phyloP scores from a whole-genome alignment of 2,888 invertebrate species.

The Trilocha varians region DNA sequence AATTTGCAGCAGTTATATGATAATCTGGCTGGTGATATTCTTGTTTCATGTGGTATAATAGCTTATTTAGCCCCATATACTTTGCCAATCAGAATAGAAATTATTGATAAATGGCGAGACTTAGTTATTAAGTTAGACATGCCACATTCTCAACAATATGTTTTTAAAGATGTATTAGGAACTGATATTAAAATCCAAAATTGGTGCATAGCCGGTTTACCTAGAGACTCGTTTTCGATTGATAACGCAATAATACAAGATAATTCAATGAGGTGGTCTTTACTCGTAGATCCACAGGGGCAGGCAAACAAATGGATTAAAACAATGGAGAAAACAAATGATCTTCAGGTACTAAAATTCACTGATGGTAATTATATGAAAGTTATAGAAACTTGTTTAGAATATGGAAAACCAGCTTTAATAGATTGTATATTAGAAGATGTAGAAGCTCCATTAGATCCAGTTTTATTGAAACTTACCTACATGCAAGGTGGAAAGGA shows the following conservation, averaged over 20 bases:
- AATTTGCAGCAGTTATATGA: slow-evolving; percentile 83
- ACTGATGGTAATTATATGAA: slow-evolving; percentile 84
- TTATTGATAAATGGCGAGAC: slow-evolving; percentile 81
- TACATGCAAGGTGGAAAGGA: slow-evolving; percentile 82
- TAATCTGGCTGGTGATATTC: slow-evolving; percentile 89
- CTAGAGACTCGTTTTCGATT: slow-evolving; percentile 85
- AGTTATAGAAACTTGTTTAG: slow-evolving; percentile 81
- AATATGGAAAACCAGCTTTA: slow-evolving; percentile 83
- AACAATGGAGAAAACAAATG: slow-evolving; percentile 83
- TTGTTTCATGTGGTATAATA: slow-evolving; percentile 90
- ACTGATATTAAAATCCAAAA: slow-evolving; percentile 89
- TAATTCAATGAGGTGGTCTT: slow-evolving; percentile 83
- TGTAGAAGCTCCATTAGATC: slow-evolving; percentile 84
- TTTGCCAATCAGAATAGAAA: slow-evolving; percentile 74
- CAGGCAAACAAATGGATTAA: slow-evolving; percentile 91
- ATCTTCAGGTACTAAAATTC: slow-evolving; percentile 80
- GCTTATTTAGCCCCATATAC: slow-evolving; percentile 93
- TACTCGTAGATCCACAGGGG: slow-evolving; percentile 88
- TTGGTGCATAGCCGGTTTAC: slow-evolving; percentile 88
- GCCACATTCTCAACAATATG: slow-evolving; percentile 83
- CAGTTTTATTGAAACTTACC: slow-evolving; percentile 81
- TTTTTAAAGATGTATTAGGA: slow-evolving; percentile 83
- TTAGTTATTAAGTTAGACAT: slow-evolving; percentile 79
- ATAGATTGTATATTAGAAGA: slow-evolving; percentile 86
- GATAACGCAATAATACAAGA: slow-evolving; percentile 90